Base-by-base conservation (phyloP, 2,797 vertebrate genomes). In the Loriculus beryllinus region DNA sequence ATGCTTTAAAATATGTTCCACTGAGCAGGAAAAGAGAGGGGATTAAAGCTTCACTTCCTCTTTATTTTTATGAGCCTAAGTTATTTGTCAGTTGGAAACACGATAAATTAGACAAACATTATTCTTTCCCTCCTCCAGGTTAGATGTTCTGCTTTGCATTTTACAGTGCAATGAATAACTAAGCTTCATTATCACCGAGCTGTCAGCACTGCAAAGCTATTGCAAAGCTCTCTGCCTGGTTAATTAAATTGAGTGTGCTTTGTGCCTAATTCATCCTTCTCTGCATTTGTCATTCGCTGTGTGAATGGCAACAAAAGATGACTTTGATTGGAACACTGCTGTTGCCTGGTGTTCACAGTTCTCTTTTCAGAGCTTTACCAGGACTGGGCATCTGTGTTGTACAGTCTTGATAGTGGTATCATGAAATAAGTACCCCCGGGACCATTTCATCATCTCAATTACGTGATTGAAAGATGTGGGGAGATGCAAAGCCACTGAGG, bases 1-100 rank as follows among this genome's bases (percentile, higher is more conserved):
- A 56, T 64, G 91, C 91, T 94, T 96, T 90, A 82, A 84, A 92
- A 92, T 95, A 90, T 8, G 60, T 94, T 97, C 80, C 87, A 85
- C 75, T 40, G 82, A 92, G 80, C 52, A 87, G 84, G 82, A 85
- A 92, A 93, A 63, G 89, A 85, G 82, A 71, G 33, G 62, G 86
- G 82, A 96, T 96, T 96, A 96, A 90, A 91, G 63, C 78, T 90
- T 85, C 70, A 72, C 94, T 97, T 95, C 92, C 92, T 96, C 80
- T 87, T 74, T 80, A 31, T 79, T 94, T 95, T 92, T 93, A 89
- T 67, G 80, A 88, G 69, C 26, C 48, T 48, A 51, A 93, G 76
- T 90, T 96, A 96, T 93, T 94, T 97, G 95, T 96, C 96, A 82
- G 86, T 86, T 94, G 84, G 96, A 95, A 96, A 96, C 64, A 42